phyloP scores from a whole-genome alignment of 2,113 vertebrate genomes.

The Thunnus maccoyii region DNA sequence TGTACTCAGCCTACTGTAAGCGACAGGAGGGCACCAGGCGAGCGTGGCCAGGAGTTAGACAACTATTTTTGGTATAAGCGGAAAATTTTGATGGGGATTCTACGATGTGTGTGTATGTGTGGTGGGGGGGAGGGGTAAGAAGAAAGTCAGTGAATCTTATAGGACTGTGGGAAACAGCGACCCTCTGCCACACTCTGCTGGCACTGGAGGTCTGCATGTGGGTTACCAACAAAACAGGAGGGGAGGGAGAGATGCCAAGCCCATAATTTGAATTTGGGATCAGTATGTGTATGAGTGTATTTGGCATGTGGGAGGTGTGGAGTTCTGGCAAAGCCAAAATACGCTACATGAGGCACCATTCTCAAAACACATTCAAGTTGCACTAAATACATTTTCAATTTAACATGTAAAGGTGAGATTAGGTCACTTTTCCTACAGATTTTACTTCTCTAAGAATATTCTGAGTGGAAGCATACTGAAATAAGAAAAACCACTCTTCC shows the following conservation, averaged over 20 bases:
- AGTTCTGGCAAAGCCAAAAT: conserved; percentile 41
- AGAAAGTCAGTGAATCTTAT: conserved; percentile 64
- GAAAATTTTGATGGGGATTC: conserved; percentile 76
- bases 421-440: not conserved
- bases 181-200: conserved; percentile 76
- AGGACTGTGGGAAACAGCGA: conserved; percentile 75
- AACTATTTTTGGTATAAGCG: conserved; percentile 76
- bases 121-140: conserved; percentile 55
- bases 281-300: conserved; percentile 55
- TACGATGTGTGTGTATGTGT: conserved; percentile 4
- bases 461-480: not conserved
- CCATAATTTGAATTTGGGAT: conserved; percentile 66
- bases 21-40: conserved; percentile 73
- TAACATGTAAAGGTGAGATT: not conserved
- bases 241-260: conserved; percentile 66
- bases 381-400: conserved; percentile 2
- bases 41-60: conserved; percentile 59
- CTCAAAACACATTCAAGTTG: conserved; percentile 43
- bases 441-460: not conserved
- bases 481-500: not conserved
- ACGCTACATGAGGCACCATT: conserved; percentile 6
- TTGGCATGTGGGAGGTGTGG: conserved; percentile 49
- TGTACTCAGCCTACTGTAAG: conserved; percentile 58
- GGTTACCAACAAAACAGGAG: conserved; percentile 78
- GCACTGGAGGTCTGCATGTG: conserved; percentile 70